Evolutionary conservation across 1,140 invertebrate species (phyloP).

Genomic region (silkworm (Bombyx mori)): ASM3026992v2 NC_085124.1:10077001-10077500

Average conservation of each 20-base stretch:
- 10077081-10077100: neutral
- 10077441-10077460: conserved; percentile 60
- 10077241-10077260: too few relatives aligned
- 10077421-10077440: conserved; percentile 29
- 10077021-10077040: too few relatives aligned
- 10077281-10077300: too few relatives aligned
- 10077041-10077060: too few relatives aligned
- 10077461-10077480: conserved; percentile 13
- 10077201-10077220: too few relatives aligned
- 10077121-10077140: conserved; percentile 67
- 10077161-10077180: conserved; percentile 33
- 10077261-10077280: too few relatives aligned
- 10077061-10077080: too few relatives aligned
- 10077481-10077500: too few relatives aligned
- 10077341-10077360: conserved; percentile 40
- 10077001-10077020: too few relatives aligned
- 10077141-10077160: conserved; percentile 53
- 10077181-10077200: conserved; percentile 35
- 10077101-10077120: conserved; percentile 57
- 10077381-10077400: conserved; percentile 19
- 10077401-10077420: conserved; percentile 26
- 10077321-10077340: conserved; percentile 63
- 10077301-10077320: conserved; percentile 47
- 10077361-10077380: conserved; percentile 16
- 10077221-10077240: too few relatives aligned